Evolutionary conservation across 2,888 invertebrate species (phyloP).

Genomic region (Pollenia angustigena): DNA sequence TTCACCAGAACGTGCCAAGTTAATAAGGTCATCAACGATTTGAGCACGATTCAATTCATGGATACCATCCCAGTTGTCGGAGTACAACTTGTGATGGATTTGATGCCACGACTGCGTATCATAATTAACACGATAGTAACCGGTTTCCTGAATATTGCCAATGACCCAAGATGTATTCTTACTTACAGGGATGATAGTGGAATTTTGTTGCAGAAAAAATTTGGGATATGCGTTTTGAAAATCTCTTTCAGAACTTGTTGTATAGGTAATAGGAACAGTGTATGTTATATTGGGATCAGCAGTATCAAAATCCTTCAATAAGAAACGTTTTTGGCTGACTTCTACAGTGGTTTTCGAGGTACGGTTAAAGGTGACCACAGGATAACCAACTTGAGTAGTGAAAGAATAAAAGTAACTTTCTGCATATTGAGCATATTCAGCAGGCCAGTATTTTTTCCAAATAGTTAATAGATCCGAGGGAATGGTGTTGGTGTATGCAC

Average conservation of each 20-base stretch:
- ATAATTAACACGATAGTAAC: slow-evolving; percentile 89
- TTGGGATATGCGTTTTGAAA: slow-evolving; percentile 79
- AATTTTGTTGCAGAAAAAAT: slow-evolving; percentile 74
- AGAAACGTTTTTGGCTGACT: slow-evolving; percentile 77
- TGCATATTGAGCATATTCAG: no score
- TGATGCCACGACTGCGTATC: slow-evolving; percentile 84
- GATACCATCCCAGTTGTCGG: no score
- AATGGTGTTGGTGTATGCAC: slow-evolving; percentile 79
- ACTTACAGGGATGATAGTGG: background rate
- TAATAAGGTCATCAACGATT: slow-evolving; percentile 89
- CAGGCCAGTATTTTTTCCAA: no score
- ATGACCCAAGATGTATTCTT: slow-evolving; percentile 78
- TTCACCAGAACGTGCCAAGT: slow-evolving; percentile 86
- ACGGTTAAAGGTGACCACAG: no score
- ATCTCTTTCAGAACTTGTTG: slow-evolving; percentile 62
- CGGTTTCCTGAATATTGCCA: slow-evolving; percentile 81
- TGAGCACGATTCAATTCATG: background rate
- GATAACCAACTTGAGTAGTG: no score
- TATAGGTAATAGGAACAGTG: slow-evolving; percentile 77
- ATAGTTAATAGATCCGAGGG: slow-evolving; percentile 85
- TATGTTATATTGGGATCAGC: slow-evolving; percentile 75
- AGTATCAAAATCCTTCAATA: slow-evolving; percentile 77
- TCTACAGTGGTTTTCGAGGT: no score
- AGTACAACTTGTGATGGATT: no score
- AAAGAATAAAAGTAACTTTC: no score